These are phyloP conservation scores for Mallotus villosus DNA, from an alignment of 2,797 vertebrate species.

Conservation along the genomic window DNA sequence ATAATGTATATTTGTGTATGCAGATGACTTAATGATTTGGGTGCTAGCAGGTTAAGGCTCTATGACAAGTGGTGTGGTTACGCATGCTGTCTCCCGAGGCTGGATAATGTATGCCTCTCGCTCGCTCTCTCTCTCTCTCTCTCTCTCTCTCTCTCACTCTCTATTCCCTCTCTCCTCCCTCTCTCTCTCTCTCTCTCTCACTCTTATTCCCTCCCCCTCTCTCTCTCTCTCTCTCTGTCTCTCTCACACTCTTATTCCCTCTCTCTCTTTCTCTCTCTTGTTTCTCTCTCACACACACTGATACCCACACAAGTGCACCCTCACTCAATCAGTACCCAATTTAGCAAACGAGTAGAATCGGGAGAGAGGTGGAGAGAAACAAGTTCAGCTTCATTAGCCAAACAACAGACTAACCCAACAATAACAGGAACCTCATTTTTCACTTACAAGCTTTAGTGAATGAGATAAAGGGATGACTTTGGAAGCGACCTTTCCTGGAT, in stretches of 20 bases:
- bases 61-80: conserved; percentile 5
- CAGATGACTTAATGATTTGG: conserved; percentile 1
- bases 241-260: neutral
- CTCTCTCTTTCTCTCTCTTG: too few relatives aligned
- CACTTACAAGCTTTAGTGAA: conserved; percentile 25
- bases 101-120: neutral
- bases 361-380: conserved; percentile 15
- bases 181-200: neutral
- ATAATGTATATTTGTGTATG: conserved; percentile 5
- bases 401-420: conserved; percentile 1
- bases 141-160: too few relatives aligned
- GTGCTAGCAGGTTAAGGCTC: neutral
- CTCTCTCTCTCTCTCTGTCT: too few relatives aligned
- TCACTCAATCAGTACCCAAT: too few relatives aligned
- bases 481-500: neutral
- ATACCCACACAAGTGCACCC: neutral
- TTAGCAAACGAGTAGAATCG: neutral
- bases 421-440: conserved; percentile 26
- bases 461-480: conserved; percentile 34
- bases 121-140: too few relatives aligned
- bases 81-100: neutral
- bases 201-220: too few relatives aligned
- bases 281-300: neutral
- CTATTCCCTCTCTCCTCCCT: too few relatives aligned
- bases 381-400: conserved; percentile 40